Conservation (phyloP, 2,888 invertebrate genomes). For the Lasioglossum figueresi region DNA sequence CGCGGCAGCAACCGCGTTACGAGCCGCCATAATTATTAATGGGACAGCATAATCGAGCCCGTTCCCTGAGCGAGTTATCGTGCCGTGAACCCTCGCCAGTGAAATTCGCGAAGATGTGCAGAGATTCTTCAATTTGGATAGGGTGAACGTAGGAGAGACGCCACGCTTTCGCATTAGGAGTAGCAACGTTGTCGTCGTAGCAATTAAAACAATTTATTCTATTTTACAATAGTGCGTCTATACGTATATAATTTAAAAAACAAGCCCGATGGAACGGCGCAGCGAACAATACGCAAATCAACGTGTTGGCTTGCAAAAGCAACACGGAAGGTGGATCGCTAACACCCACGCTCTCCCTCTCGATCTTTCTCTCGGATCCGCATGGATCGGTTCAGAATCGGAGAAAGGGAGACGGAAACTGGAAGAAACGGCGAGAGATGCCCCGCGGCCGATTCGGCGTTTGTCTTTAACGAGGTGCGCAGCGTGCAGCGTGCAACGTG, state of each 20-base stretch:
- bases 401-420: slow-evolving; percentile 13
- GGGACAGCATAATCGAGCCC: background rate
- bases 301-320: background rate
- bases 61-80: background rate
- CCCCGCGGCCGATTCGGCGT: slow-evolving; percentile 68
- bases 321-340: background rate
- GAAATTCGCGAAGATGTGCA: no score
- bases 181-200: background rate
- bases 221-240: background rate
- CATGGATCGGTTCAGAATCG: background rate
- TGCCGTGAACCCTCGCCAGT: background rate
- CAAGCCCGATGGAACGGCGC: background rate
- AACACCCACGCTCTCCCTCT: background rate
- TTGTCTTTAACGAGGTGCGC: slow-evolving; percentile 71
- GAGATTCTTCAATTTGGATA: background rate
- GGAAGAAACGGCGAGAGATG: slow-evolving; percentile 38
- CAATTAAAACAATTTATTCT: background rate
- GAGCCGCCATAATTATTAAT: slow-evolving; percentile 4
- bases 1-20: slow-evolving; percentile 13
- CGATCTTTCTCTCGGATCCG: background rate
- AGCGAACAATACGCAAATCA: background rate
- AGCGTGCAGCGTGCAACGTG: background rate
- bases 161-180: background rate
- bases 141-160: no score
- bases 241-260: background rate